Conservation (phyloP, 2,888 invertebrate genomes). For the Parnassius glacialis region DNA sequence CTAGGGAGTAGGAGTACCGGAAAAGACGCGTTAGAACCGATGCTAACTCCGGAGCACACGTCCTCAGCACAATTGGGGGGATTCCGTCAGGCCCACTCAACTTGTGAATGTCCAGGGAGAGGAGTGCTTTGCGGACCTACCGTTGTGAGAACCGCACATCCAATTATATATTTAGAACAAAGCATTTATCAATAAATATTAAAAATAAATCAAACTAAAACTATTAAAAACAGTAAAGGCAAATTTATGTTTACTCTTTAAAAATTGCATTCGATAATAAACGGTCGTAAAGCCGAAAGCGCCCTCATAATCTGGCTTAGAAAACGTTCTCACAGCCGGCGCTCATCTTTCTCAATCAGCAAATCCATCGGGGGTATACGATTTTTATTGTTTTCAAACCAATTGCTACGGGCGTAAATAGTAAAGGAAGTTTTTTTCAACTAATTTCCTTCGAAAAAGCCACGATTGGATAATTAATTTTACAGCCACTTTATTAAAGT, state of each 20-base stretch:
- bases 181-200: not conserved
- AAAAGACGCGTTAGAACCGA: no score
- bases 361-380: slow-evolving; percentile 55
- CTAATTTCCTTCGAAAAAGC: slow-evolving; percentile 47
- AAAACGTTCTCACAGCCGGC: slow-evolving; percentile 64
- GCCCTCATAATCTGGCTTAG: slow-evolving; percentile 54
- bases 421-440: slow-evolving; percentile 42
- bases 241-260: not conserved
- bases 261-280: slow-evolving; percentile 23
- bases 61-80: no score
- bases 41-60: no score
- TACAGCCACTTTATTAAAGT: slow-evolving; percentile 70
- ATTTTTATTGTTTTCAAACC: slow-evolving; percentile 77
- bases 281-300: slow-evolving; percentile 49
- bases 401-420: slow-evolving; percentile 55
- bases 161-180: no score
- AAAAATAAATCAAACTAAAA: not conserved
- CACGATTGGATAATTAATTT: slow-evolving; percentile 68
- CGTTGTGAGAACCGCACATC: no score
- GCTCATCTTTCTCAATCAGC: slow-evolving; percentile 78
- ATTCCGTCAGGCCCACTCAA: no score
- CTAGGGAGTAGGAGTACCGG: no score
- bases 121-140: no score
- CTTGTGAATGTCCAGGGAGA: no score
- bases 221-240: not conserved